These are phyloP conservation scores for Cerastis leucographa DNA, from an alignment of 2,888 invertebrate species.

Conservation along the genomic window DNA sequence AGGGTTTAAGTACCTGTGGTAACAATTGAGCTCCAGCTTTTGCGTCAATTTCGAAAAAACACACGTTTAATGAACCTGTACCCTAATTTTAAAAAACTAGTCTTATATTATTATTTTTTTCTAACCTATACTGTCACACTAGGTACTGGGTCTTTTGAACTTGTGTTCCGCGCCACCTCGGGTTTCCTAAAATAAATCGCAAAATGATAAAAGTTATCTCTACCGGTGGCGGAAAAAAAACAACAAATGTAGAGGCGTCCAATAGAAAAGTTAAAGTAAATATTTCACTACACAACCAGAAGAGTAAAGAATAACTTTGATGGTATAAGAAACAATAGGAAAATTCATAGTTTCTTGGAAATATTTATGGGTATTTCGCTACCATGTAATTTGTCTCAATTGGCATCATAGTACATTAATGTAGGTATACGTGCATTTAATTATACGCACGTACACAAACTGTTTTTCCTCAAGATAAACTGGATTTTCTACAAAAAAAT, in stretches of 20 bases:
- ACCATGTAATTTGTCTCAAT: constrained; percentile 24
- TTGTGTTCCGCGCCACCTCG: neutral
- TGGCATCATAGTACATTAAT: constrained; percentile 20
- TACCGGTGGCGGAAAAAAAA: no score
- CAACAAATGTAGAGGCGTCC: neutral
- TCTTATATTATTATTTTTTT: no score
- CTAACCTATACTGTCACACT: neutral
- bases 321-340: constrained; percentile 13
- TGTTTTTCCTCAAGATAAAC: constrained; percentile 18
- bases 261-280: constrained; percentile 1
- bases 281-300: neutral
- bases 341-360: constrained; percentile 48
- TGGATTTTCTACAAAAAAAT: neutral
- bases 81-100: no score
- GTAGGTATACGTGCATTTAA: neutral
- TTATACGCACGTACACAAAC: constrained; percentile 16
- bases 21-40: neutral
- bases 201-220: neutral
- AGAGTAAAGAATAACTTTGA: neutral
- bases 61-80: neutral
- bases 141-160: neutral
- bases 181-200: neutral
- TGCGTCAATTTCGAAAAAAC: neutral
- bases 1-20: neutral
- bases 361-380: constrained; percentile 19